Conservation (phyloP, 2,797 vertebrate species). For the Sebastes minor region DNA sequence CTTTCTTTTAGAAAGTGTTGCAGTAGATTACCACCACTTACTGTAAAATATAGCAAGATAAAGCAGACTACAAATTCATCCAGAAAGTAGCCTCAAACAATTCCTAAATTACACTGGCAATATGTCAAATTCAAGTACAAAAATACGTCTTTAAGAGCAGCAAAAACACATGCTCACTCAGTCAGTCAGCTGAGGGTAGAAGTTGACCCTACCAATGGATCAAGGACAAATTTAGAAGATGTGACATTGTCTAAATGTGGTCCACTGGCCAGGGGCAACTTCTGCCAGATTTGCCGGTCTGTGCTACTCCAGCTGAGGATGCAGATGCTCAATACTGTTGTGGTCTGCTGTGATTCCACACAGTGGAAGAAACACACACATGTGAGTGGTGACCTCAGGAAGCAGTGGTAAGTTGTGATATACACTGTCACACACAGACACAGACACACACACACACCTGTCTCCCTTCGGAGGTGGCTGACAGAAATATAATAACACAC, state of each 20-base stretch:
- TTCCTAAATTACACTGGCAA: background rate
- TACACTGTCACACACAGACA: background rate
- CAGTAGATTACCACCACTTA: background rate
- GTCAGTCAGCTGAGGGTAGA: slow-evolving; percentile 42
- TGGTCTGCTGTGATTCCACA: slow-evolving; percentile 56
- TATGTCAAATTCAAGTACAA: background rate
- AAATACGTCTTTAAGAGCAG: background rate
- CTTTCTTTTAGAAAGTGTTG: background rate
- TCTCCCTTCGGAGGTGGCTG: background rate
- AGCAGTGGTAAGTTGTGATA: slow-evolving; percentile 53
- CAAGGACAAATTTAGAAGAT: background rate
- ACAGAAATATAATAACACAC: slow-evolving; percentile 16
- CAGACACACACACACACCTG: background rate
- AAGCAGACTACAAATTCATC: background rate
- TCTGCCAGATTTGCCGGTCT: slow-evolving; percentile 30
- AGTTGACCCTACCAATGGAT: slow-evolving; percentile 51
- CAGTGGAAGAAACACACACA: slow-evolving; percentile 56
- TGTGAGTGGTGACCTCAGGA: slow-evolving; percentile 60
- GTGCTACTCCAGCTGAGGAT: slow-evolving; percentile 28
- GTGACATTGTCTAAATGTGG: background rate
- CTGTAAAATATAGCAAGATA: background rate
- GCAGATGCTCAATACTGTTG: slow-evolving; percentile 36
- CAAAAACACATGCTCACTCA: slow-evolving; percentile 57
- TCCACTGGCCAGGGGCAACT: slow-evolving; percentile 48
- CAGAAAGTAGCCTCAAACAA: background rate